Evolutionary conservation across 1,140 invertebrate genomes (phyloP), one percentile per base, ranked within the genome.

Genomic region (Drosophila yakuba): DNA sequence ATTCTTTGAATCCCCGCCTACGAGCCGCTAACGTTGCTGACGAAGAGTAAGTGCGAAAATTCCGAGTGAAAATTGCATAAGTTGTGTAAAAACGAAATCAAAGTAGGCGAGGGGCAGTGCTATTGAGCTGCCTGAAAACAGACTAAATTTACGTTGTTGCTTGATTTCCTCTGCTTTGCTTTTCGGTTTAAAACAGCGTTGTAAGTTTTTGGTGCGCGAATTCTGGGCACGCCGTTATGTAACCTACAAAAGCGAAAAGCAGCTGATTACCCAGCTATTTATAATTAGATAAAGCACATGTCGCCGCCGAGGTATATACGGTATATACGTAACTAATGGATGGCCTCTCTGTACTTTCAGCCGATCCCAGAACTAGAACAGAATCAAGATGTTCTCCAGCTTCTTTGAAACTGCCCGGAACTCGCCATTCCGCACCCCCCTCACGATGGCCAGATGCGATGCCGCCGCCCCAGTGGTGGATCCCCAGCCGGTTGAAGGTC

Each of bases 391-490:
- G 96, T 96, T 96, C 93, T 94, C 95, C 72, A 95, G 95, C 77
- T 93, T 97, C 75, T 86, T 95, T 83, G 96, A 97, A 91, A 93
- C 95, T 79, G 95, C 95, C 50, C 96, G 95, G 92, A 95, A 94
- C 91, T 96, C 95, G 69, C 95, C 95, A 4, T 97, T 97, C 93
- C 93, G 93, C 45, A 94, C 94, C 35, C 95, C 96, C n/a, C 94
- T 97, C 74, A 93, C 93, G 41, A 93, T 93, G 4, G 95, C 93
- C 11, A 93, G 94, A 57, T 95, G 95, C 92, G 94, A 95, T 76
- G 94, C 95, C 69, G 90, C 39, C 35, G 8, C 17, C 14, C 20
- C 25, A 2, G 2, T 23, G 2, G 38, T 50, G 38, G 80, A 83
- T 67, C 92, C 93, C 3, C 43, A 55, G 23, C 92, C 95, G 3